These are phyloP conservation scores for Xiphophorus couchianus DNA, from an alignment of 2,113 vertebrate species.

Conservation along the genomic window DNA sequence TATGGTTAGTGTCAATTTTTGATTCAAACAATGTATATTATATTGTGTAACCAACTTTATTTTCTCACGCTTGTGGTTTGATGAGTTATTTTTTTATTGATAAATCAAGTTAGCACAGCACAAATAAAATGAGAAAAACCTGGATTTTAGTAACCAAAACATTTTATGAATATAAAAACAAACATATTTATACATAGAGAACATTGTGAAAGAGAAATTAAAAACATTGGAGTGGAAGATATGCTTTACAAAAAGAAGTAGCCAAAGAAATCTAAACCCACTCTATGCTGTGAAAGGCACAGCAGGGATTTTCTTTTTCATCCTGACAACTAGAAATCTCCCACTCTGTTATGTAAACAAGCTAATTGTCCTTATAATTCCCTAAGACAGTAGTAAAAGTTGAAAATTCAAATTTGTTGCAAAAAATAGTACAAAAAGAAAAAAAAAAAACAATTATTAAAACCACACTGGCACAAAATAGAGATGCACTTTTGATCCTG, in stretches of 20 bases:
- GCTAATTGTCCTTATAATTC: constrained; percentile 17
- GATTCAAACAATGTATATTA: background rate
- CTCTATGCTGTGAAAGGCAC: constrained; percentile 1
- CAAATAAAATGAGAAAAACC: constrained; percentile 12
- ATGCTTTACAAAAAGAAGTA: constrained; percentile 30
- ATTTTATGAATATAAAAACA: constrained; percentile 63
- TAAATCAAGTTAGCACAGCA: constrained; percentile 16
- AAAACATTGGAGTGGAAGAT: constrained; percentile 15
- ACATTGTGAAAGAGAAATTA: constrained; percentile 31
- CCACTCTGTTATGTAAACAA: background rate
- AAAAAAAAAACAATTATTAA: constrained; percentile 51
- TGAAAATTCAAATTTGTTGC: constrained; percentile 10
- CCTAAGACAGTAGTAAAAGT: constrained; percentile 23
- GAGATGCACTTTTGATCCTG: constrained; percentile 11
- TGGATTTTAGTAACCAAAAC: constrained; percentile 58
- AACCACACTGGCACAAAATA: constrained; percentile 33
- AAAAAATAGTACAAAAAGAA: background rate
- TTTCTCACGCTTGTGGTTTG: background rate
- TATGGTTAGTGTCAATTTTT: background rate
- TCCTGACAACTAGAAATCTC: background rate
- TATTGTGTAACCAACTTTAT: background rate
- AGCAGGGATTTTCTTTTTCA: constrained; percentile 5
- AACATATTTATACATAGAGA: constrained; percentile 64
- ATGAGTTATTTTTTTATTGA: background rate
- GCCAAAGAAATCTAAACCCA: constrained; percentile 34